Evolutionary conservation across 2,113 vertebrate species (phyloP).

Genomic region (Etheostoma cragini): DNA sequence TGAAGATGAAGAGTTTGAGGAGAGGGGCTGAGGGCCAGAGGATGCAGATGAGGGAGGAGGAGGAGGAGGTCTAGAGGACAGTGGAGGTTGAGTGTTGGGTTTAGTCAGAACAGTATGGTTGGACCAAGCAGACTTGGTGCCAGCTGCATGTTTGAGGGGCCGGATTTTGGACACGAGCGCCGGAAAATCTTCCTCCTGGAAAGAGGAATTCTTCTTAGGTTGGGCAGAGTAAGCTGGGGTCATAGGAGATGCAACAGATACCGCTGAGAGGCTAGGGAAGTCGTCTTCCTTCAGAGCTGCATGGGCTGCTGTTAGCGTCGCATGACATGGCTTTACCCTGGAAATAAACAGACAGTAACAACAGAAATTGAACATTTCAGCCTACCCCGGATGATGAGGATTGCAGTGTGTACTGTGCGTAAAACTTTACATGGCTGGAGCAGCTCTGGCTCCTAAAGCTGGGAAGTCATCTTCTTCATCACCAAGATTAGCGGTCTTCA

Average conservation of each 20-base stretch:
- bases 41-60: constrained; percentile 55
- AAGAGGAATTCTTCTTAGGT: constrained; percentile 83
- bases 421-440: constrained; percentile 61
- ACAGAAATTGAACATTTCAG: neutral
- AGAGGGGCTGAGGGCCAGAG: constrained; percentile 62
- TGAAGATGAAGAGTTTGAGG: constrained; percentile 68
- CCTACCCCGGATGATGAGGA: neutral
- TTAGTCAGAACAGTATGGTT: constrained; percentile 79
- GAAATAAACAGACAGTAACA: neutral
- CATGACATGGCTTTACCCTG: constrained; percentile 75
- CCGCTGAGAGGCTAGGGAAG: constrained; percentile 90
- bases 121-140: constrained; percentile 90
- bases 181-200: constrained; percentile 97
- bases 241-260: constrained; percentile 73
- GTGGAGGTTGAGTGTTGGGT: constrained; percentile 72
- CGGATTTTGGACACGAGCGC: constrained; percentile 91
- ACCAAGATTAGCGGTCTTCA: constrained; percentile 74
- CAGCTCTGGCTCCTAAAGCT: constrained; percentile 74
- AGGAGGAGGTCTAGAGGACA: constrained; percentile 55
- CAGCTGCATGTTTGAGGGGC: constrained; percentile 78
- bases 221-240: constrained; percentile 84
- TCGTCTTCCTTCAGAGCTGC: constrained; percentile 93
- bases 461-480: constrained; percentile 87
- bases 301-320: constrained; percentile 53
- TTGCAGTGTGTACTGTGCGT: neutral